Evolutionary conservation across 2,888 invertebrate genomes (phyloP).

Genomic region (Calliopum simillimum): DNA sequence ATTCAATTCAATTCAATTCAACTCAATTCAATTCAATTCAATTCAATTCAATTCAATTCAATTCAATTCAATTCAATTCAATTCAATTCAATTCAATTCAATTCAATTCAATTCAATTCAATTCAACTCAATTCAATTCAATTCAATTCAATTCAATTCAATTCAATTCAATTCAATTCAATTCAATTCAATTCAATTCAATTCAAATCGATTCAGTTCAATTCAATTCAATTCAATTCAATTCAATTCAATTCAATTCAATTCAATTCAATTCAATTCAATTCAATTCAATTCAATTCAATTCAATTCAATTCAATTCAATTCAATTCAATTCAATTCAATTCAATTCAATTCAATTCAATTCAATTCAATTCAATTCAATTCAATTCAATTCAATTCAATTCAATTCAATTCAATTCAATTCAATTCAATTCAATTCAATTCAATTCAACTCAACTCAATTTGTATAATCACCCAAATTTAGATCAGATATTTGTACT

Average conservation of each 20-base stretch:
- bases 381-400: slow-evolving; percentile 15
- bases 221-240: slow-evolving; percentile 3
- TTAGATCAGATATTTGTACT: too few species aligned
- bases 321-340: slow-evolving; percentile 15
- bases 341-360: slow-evolving; percentile 12
- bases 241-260: background rate
- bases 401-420: slow-evolving; percentile 11
- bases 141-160: background rate
- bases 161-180: background rate
- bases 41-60: background rate
- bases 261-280: background rate
- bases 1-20: slow-evolving; percentile 1
- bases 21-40: background rate
- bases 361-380: slow-evolving; percentile 2
- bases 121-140: background rate
- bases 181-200: slow-evolving; percentile 1
- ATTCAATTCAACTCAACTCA: slow-evolving; percentile 14
- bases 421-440: slow-evolving; percentile 15
- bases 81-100: background rate
- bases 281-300: slow-evolving; percentile 15
- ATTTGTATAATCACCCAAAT: too few species aligned
- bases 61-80: background rate
- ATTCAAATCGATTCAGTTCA: background rate
- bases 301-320: slow-evolving; percentile 12
- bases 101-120: background rate